Conservation (phyloP, 2,888 invertebrate genomes). For the Meiosimyza platycephala region DNA sequence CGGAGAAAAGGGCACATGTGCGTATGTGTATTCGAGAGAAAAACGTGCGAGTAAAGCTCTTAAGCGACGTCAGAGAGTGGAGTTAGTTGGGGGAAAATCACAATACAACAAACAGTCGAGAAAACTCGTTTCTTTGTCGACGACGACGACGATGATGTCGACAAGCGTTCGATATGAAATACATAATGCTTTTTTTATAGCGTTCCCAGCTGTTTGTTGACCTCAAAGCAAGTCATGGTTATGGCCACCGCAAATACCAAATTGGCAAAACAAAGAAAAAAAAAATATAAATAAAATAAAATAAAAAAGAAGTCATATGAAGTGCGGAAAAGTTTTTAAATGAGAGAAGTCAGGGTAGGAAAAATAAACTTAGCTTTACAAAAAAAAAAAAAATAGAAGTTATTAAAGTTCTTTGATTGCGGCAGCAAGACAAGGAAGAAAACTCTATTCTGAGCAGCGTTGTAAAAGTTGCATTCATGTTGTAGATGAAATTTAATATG, state of each 20-base stretch:
- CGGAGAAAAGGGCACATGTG: too few relatives aligned
- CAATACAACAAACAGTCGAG: not conserved
- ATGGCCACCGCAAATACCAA: constrained; percentile 55
- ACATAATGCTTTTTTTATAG: constrained; percentile 37
- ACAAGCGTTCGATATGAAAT: constrained; percentile 26
- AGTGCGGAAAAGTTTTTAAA: constrained; percentile 1
- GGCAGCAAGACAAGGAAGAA: not conserved
- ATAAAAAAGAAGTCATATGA: not conserved
- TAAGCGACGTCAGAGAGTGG: not conserved
- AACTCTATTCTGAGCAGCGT: too few relatives aligned
- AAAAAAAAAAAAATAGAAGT: constrained; percentile 5
- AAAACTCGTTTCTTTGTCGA: constrained; percentile 17
- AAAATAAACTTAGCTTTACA: constrained; percentile 2
- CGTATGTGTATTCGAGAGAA: too few relatives aligned
- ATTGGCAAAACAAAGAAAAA: constrained; percentile 19
- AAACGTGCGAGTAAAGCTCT: not conserved
- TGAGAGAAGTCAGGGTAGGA: not conserved
- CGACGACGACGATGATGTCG: not conserved
- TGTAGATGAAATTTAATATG: too few relatives aligned
- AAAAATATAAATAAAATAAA: not conserved
- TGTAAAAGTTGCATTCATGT: too few relatives aligned
- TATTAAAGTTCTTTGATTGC: constrained; percentile 21
- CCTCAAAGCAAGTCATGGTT: constrained; percentile 67
- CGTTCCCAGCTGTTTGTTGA: constrained; percentile 67
- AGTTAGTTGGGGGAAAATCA: not conserved